Conservation (phyloP, 2,797 vertebrate species). For the Phataginus tetradactyla region DNA sequence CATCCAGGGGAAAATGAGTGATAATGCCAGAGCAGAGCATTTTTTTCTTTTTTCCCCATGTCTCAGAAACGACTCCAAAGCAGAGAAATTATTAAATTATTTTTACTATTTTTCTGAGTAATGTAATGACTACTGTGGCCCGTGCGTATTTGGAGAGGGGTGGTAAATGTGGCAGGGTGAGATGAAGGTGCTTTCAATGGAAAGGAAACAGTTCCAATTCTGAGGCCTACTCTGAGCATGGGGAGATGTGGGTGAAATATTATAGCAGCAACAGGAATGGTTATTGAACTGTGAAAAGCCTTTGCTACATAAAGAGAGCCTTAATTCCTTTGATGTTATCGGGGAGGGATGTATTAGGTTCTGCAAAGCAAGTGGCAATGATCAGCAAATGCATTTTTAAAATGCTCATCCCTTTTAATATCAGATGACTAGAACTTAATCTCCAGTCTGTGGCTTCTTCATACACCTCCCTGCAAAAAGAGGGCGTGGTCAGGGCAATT, state of each 20-base stretch:
- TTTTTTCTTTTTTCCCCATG: slow-evolving; percentile 29
- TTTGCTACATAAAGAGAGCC: slow-evolving; percentile 77
- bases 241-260: slow-evolving; percentile 74
- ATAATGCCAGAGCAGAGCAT: neutral
- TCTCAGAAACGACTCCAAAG: slow-evolving; percentile 41
- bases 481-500: neutral
- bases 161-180: neutral
- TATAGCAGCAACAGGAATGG: slow-evolving; percentile 74
- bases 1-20: slow-evolving; percentile 34
- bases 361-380: slow-evolving; percentile 73
- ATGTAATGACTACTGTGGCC: neutral
- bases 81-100: neutral
- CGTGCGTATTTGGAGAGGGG: slow-evolving; percentile 33
- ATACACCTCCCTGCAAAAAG: neutral
- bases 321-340: slow-evolving; percentile 81
- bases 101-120: slow-evolving; percentile 20
- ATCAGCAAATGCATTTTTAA: slow-evolving; percentile 79
- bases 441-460: slow-evolving; percentile 8
- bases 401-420: slow-evolving; percentile 72
- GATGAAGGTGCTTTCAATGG: slow-evolving; percentile 48
- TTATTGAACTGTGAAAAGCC: slow-evolving; percentile 81
- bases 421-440: slow-evolving; percentile 66
- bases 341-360: slow-evolving; percentile 67
- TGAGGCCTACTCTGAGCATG: neutral
- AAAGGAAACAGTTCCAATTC: slow-evolving; percentile 41